Evolutionary conservation across 2,113 vertebrate genomes (phyloP).

Genomic region (Rutilus rutilus): DNA sequence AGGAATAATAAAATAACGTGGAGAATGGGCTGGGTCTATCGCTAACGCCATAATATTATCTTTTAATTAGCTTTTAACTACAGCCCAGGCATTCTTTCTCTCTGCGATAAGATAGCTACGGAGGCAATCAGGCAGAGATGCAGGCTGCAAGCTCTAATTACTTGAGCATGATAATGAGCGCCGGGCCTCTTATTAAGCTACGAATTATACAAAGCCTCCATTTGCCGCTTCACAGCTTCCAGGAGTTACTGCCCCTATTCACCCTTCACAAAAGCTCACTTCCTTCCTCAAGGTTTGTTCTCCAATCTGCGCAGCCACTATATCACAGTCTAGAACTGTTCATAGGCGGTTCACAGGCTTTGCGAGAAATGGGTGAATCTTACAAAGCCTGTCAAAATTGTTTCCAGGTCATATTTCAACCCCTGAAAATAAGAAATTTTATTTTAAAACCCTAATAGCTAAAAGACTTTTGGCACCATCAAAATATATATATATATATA

Average conservation of each 20-base stretch:
- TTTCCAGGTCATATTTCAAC: not conserved
- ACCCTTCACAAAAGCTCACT: conserved; percentile 36
- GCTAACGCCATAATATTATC: conserved; percentile 73
- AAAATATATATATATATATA: not conserved
- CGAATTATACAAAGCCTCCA: conserved; percentile 59
- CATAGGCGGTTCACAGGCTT: not conserved
- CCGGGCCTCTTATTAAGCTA: conserved; percentile 59
- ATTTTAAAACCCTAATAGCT: not conserved
- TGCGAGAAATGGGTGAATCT: not conserved
- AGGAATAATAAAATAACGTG: conserved; percentile 56
- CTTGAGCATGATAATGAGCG: conserved; percentile 74
- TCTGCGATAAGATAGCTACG: conserved; percentile 75
- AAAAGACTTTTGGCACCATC: not conserved
- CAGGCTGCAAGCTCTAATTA: conserved; percentile 74
- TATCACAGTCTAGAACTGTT: not conserved
- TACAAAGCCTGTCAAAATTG: not conserved
- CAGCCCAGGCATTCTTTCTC: conserved; percentile 70
- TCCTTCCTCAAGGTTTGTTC: conserved; percentile 2
- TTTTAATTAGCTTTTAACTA: conserved; percentile 82
- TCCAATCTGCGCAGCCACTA: not conserved
- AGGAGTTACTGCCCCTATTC: conserved; percentile 28
- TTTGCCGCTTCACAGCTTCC: conserved; percentile 56
- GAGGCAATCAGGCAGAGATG: conserved; percentile 72
- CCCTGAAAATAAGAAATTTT: not conserved
- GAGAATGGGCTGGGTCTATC: conserved; percentile 59